Conservation (phyloP, 2,888 invertebrate genomes). For the Drosophila pseudotalamancana region DNA sequence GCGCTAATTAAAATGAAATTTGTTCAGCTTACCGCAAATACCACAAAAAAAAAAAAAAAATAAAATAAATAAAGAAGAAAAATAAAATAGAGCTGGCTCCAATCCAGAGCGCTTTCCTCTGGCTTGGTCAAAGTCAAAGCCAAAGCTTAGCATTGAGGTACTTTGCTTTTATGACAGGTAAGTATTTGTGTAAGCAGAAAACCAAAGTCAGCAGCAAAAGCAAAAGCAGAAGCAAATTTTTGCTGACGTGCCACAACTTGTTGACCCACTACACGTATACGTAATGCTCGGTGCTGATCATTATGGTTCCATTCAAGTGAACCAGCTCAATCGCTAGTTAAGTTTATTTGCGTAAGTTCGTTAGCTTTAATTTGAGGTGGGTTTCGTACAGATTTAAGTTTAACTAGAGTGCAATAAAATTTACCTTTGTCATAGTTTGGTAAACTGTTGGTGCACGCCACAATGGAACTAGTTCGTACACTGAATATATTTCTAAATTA, state of each 20-base stretch:
- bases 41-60: neutral
- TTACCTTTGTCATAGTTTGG: no score
- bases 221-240: constrained; percentile 55
- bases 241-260: constrained; percentile 62
- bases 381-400: neutral
- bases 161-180: constrained; percentile 69
- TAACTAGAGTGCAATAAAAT: neutral
- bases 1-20: constrained; percentile 68
- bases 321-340: constrained; percentile 18
- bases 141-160: constrained; percentile 39
- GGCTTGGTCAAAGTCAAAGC: constrained; percentile 22
- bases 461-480: no score
- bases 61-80: no score
- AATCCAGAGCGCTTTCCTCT: neutral
- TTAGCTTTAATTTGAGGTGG: constrained; percentile 3
- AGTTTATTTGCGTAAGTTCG: neutral
- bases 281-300: constrained; percentile 39
- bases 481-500: no score
- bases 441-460: no score
- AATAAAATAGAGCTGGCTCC: neutral
- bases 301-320: constrained; percentile 9
- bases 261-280: constrained; percentile 52
- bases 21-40: constrained; percentile 24
- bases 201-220: constrained; percentile 35
- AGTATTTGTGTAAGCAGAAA: constrained; percentile 58